These are phyloP conservation scores for Dryoscopus gambensis DNA, from an alignment of 2,113 vertebrate genomes.

Conservation along the genomic window DNA sequence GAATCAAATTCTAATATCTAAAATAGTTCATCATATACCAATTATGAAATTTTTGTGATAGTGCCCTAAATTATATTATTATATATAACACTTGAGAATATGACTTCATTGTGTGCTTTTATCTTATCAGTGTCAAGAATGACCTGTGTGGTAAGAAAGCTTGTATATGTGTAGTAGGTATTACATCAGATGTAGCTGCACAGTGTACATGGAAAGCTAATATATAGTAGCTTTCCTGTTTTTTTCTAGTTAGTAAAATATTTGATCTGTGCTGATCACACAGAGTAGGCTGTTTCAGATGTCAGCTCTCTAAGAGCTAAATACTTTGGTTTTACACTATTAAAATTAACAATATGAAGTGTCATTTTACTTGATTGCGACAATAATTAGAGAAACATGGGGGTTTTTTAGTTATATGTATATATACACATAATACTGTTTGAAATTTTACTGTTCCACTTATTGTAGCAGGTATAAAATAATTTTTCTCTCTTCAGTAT, in stretches of 20 bases:
- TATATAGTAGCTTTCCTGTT: neutral
- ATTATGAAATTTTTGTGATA: neutral
- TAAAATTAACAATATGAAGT: neutral
- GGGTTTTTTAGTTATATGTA: neutral
- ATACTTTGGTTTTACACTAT: neutral
- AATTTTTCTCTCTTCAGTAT: neutral
- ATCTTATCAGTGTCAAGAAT: neutral
- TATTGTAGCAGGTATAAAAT: neutral
- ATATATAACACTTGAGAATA: neutral
- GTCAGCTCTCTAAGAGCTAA: neutral
- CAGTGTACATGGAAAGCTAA: neutral
- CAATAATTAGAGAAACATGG: neutral
- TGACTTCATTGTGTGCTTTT: neutral
- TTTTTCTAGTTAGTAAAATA: neutral
- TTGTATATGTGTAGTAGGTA: neutral
- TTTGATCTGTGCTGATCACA: neutral
- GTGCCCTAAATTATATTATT: neutral
- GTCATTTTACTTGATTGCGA: neutral
- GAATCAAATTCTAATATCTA: neutral
- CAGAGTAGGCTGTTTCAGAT: neutral
- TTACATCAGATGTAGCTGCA: neutral
- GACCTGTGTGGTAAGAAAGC: neutral
- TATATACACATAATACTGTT: neutral
- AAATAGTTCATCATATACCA: neutral
- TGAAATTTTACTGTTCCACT: neutral